Percentiles rank a stretch among this genome's conserved stretches.
Evolutionary conservation across 2,888 invertebrate species (phyloP).

Genomic region (Caenorhabditis imperialis): DNA sequence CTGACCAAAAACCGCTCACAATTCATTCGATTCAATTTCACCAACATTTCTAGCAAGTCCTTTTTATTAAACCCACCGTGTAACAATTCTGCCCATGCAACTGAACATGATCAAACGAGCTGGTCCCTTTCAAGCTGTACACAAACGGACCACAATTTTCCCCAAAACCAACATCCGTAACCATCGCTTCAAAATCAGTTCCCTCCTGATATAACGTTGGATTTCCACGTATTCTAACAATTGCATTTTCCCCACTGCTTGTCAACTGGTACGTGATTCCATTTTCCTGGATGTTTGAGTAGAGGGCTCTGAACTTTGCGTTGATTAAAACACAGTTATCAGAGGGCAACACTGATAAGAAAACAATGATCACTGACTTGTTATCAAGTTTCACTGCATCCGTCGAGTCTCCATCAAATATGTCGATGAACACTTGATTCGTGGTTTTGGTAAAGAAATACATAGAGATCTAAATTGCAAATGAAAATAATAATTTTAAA

Average conservation of each 20-base stretch:
- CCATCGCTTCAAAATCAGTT: slow-evolving; percentile 42
- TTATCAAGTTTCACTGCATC: slow-evolving; percentile 36
- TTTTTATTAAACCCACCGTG: too few relatives aligned
- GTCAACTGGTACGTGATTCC: slow-evolving; percentile 8
- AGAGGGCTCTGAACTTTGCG: slow-evolving; percentile 28
- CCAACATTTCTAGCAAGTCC: too few relatives aligned
- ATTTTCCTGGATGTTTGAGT: slow-evolving; percentile 32
- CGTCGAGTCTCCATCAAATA: slow-evolving; percentile 33
- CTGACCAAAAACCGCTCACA: too few relatives aligned
- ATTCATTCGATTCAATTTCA: too few relatives aligned
- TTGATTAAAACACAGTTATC: not conserved
- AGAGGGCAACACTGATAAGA: not conserved
- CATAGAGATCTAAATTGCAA: slow-evolving; percentile 11
- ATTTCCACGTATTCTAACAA: slow-evolving; percentile 31
- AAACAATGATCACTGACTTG: slow-evolving; percentile 30
- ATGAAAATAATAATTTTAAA: not conserved
- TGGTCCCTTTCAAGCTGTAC: slow-evolving; percentile 9
- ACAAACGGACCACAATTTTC: slow-evolving; percentile 21
- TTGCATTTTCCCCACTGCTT: slow-evolving; percentile 6
- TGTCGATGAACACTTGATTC: slow-evolving; percentile 37
- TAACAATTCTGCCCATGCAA: slow-evolving; percentile 17
- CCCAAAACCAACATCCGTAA: slow-evolving; percentile 22
- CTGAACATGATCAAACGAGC: not conserved
- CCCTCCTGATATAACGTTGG: slow-evolving; percentile 7
- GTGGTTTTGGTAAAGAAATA: slow-evolving; percentile 36